Percentiles rank a stretch among this genome's conserved stretches.
Conservation (phyloP, 53 echinoderm and acorn worm species). For the Astropecten irregularis region DNA sequence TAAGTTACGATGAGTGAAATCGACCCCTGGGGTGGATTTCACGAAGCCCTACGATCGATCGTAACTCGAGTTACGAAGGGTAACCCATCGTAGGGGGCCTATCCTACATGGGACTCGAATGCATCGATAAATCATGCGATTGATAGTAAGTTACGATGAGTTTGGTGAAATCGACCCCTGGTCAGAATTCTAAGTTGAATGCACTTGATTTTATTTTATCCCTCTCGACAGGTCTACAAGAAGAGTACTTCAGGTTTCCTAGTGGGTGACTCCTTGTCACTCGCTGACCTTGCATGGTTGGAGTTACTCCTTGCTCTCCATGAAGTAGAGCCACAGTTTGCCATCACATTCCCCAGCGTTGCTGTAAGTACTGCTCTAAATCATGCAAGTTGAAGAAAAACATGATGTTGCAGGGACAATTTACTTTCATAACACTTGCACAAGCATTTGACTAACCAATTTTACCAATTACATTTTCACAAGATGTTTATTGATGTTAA, state of each 20-base stretch:
- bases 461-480: background rate
- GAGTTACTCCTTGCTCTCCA: slow-evolving; percentile 53
- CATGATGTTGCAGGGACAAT: background rate
- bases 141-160: no score
- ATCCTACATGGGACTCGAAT: no score
- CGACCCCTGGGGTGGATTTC: no score
- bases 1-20: no score
- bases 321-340: slow-evolving; percentile 52
- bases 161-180: no score
- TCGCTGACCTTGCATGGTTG: slow-evolving; percentile 64
- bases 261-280: slow-evolving; percentile 71
- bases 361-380: background rate
- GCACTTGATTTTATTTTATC: background rate
- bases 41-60: no score
- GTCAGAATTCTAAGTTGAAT: no score
- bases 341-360: slow-evolving; percentile 8
- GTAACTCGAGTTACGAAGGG: no score
- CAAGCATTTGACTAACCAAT: background rate
- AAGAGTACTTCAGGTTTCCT: slow-evolving; percentile 70
- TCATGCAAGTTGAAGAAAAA: background rate
- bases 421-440: no score
- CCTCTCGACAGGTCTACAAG: slow-evolving; percentile 41
- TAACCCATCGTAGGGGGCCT: no score
- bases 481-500: background rate
- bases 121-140: no score